Evolutionary conservation across 1,140 invertebrate genomes (phyloP).

Genomic region (Hylaeus volcanicus): DNA sequence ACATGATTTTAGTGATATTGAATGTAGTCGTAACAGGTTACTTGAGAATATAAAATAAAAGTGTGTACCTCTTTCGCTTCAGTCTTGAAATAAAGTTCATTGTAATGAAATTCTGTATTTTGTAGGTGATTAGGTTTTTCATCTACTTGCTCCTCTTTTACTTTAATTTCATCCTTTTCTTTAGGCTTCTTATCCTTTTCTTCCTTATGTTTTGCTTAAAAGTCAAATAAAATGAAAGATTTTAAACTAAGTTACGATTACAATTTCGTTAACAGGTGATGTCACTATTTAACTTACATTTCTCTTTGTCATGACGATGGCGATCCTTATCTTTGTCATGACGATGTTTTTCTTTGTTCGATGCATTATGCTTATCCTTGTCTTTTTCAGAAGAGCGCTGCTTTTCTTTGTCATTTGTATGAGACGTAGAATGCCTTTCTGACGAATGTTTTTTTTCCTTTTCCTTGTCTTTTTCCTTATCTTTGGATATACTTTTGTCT

Average conservation of each 20-base stretch:
- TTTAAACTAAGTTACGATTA: neutral
- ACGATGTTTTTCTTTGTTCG: conserved; percentile 81
- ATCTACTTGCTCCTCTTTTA: conserved; percentile 58
- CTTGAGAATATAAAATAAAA: conserved; percentile 19
- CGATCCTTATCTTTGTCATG: conserved; percentile 83
- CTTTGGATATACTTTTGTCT: conserved; percentile 80
- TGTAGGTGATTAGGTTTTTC: conserved; percentile 45
- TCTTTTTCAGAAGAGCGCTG: conserved; percentile 79
- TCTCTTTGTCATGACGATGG: conserved; percentile 77
- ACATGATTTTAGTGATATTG: neutral
- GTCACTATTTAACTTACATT: conserved; percentile 67
- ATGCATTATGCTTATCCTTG: conserved; percentile 80
- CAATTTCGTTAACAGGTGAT: neutral
- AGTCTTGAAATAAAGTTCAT: conserved; percentile 13
- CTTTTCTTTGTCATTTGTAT: conserved; percentile 81
- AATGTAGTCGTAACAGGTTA: no score
- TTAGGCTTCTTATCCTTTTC: conserved; percentile 76
- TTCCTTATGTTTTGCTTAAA: conserved; percentile 75
- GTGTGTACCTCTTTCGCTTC: conserved; percentile 73
- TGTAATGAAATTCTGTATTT: conserved; percentile 42
- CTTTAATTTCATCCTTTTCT: conserved; percentile 71
- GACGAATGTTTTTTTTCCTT: conserved; percentile 81
- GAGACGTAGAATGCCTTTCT: conserved; percentile 74
- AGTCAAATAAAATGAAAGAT: conserved; percentile 10
- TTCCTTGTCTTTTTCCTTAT: conserved; percentile 82